Evolutionary conservation across 2,888 invertebrate species (phyloP).

Genomic region (Lordiphosa andalusiaca): DNA sequence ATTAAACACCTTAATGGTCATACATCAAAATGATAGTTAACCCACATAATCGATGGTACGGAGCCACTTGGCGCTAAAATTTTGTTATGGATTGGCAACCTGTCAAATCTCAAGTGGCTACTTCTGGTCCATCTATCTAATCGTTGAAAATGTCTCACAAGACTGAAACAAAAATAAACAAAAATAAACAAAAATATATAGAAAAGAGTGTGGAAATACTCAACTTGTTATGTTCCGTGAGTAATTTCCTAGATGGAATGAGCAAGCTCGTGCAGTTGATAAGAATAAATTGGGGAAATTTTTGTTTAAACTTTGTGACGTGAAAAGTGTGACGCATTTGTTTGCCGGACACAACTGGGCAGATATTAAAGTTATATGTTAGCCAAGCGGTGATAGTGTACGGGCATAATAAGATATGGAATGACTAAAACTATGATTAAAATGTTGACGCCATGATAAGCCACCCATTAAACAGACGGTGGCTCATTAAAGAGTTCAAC

Average conservation of each 20-base stretch:
- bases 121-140: conserved; percentile 8
- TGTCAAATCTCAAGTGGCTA: conserved; percentile 10
- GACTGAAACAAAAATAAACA: neutral
- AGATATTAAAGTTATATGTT: conserved; percentile 13
- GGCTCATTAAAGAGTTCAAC: conserved; percentile 22
- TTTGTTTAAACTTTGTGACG: conserved; percentile 42
- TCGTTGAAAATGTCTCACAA: conserved; percentile 1
- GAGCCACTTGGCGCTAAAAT: neutral
- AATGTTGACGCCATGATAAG: conserved; percentile 11
- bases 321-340: conserved; percentile 46
- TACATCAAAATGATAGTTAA: conserved; percentile 1
- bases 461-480: conserved; percentile 2
- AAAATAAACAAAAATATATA: neutral
- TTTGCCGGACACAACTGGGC: too few relatives aligned
- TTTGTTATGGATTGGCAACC: neutral
- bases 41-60: neutral
- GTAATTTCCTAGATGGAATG: conserved; percentile 28
- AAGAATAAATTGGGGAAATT: conserved; percentile 17
- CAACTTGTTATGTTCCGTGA: conserved; percentile 12
- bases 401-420: conserved; percentile 20
- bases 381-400: conserved; percentile 52
- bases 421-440: conserved; percentile 30
- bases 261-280: conserved; percentile 8
- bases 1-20: neutral
- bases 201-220: conserved; percentile 6